These are phyloP conservation scores for Zaprionus vittiger DNA, from an alignment of 1,140 invertebrate species.

Conservation along the genomic window DNA sequence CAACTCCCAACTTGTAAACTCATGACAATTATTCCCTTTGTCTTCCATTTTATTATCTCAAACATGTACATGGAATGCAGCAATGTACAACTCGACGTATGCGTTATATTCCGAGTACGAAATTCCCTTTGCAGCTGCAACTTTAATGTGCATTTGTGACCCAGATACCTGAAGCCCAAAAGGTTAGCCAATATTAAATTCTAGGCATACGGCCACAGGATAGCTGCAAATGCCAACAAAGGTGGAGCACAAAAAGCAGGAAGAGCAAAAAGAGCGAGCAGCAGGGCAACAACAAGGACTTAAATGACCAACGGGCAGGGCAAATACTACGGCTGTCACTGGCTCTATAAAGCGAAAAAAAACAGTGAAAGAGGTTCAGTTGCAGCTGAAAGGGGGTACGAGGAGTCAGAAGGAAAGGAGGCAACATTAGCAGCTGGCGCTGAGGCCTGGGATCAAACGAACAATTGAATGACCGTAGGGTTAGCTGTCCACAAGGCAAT, in stretches of 20 bases:
- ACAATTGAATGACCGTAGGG: conserved; percentile 61
- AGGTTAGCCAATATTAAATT: conserved; percentile 36
- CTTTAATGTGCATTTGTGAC: conserved; percentile 26
- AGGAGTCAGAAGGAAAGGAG: background rate
- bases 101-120: conserved; percentile 2
- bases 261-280: background rate
- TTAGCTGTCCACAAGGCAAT: conserved; percentile 30
- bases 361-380: background rate
- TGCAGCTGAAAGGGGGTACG: background rate
- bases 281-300: background rate
- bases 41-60: background rate
- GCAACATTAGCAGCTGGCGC: conserved; percentile 26
- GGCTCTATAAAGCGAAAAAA: background rate
- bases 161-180: conserved; percentile 32
- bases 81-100: background rate
- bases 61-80: background rate
- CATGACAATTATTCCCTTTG: background rate
- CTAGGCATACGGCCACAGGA: conserved; percentile 24
- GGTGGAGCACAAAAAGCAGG: background rate
- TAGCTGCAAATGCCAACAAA: conserved; percentile 22
- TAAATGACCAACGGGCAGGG: conserved; percentile 32
- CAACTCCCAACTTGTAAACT: background rate
- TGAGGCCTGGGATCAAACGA: conserved; percentile 49
- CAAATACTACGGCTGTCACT: conserved; percentile 15
- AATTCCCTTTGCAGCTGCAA: conserved; percentile 19